Conservation (phyloP, 2,888 invertebrate genomes). For the Hedychridium roseum region DNA sequence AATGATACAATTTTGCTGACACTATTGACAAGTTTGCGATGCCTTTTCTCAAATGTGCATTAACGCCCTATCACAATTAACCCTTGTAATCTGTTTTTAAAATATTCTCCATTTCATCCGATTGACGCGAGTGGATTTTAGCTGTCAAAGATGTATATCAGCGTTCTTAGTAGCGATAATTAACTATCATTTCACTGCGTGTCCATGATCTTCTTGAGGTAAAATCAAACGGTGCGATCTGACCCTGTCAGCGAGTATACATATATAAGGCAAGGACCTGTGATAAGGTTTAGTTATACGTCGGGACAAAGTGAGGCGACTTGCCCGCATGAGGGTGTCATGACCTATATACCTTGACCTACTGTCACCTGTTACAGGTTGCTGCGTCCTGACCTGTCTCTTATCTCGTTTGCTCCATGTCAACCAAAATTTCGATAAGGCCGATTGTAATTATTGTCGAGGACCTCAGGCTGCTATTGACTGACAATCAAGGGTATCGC, state of each 20-base stretch:
- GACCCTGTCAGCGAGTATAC: slow-evolving; percentile 39
- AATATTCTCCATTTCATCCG: no score
- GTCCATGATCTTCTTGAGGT: slow-evolving; percentile 16
- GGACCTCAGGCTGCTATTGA: slow-evolving; percentile 1
- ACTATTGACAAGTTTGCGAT: no score
- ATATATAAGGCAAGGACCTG: slow-evolving; percentile 51
- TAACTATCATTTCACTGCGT: neutral
- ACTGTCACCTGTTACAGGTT: slow-evolving; percentile 53
- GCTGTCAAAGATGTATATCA: no score
- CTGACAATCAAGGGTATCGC: no score
- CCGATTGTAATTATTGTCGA: slow-evolving; percentile 12
- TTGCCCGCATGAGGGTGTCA: slow-evolving; percentile 62
- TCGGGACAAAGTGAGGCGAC: slow-evolving; percentile 45
- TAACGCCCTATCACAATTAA: no score
- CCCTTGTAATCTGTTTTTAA: no score
- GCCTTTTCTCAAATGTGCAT: no score
- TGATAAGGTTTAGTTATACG: slow-evolving; percentile 49
- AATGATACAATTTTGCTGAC: no score
- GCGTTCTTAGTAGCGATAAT: neutral
- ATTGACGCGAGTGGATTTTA: no score
- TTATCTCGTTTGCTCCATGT: slow-evolving; percentile 37
- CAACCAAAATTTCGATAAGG: slow-evolving; percentile 34
- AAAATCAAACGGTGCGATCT: slow-evolving; percentile 29
- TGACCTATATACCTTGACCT: slow-evolving; percentile 62
- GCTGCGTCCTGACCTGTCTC: slow-evolving; percentile 29